A percentile compares a stretch with the other conserved stretches of the same genome.
Evolutionary conservation across 2,113 vertebrate species (phyloP).

Genomic region (Tympanuchus pallidicinctus): DNA sequence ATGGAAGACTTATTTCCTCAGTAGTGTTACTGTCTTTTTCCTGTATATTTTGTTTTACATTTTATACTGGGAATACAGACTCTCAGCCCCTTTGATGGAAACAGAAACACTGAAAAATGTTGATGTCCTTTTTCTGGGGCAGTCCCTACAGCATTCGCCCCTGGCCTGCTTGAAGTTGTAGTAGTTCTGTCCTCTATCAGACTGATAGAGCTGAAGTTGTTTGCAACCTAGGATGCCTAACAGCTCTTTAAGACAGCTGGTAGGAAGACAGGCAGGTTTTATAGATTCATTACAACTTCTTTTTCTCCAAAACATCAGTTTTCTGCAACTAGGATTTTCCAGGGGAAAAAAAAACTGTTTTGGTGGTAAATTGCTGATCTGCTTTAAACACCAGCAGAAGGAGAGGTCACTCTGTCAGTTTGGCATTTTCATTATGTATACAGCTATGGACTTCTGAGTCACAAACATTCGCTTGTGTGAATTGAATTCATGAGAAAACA

Average conservation of each 20-base stretch:
- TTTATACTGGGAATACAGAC: background rate
- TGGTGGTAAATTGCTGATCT: background rate
- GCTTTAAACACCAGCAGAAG: background rate
- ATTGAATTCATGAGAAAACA: background rate
- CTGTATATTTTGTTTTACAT: background rate
- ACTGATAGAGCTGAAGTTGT: background rate
- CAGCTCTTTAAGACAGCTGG: background rate
- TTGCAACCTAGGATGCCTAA: background rate
- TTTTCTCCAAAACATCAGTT: background rate
- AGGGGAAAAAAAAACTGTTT: background rate
- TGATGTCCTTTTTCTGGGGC: background rate
- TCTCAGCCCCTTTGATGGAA: background rate
- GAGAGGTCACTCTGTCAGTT: conserved; percentile 1
- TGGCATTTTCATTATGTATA: background rate
- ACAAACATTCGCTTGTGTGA: background rate
- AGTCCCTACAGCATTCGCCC: background rate
- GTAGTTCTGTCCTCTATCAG: background rate
- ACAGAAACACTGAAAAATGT: background rate
- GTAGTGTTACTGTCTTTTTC: background rate
- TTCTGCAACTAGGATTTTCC: background rate
- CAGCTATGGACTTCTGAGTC: background rate
- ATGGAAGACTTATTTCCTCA: background rate
- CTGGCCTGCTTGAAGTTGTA: background rate
- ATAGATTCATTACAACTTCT: background rate
- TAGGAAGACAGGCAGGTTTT: background rate